Base-by-base conservation (phyloP, 1,140 invertebrate genomes). In the Drosophila repletoides region DNA sequence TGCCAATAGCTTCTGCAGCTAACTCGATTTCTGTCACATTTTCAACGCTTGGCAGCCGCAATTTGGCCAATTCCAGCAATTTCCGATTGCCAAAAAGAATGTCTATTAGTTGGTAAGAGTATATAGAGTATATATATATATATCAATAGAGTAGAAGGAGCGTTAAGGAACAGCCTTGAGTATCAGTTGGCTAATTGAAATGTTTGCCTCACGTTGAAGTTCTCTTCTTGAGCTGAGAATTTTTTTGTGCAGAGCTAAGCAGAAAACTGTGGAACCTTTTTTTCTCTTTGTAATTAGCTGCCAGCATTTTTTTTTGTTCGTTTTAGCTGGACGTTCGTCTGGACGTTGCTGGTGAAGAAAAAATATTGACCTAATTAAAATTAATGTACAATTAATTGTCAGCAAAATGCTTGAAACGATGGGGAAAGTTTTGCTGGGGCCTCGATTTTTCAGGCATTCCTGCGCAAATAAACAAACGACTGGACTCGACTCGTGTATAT, bases 331-430 rank as follows among this genome's bases (percentile, higher is more conserved):
- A 6, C 14, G 49, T 15, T 40, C 22, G 28, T 21, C 21, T 34
- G 43, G 1, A 21, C 31, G 2, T 19, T 5, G 6, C 31, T 34
- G 1, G 17, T 7, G 12, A 19, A 9, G 10, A 53, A 53, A 26
- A 53, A 60, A 65, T 72, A 63, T 75, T 69, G 66, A 31, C 24
- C 52, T 75, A 86, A 86, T 86, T 86, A 72, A 72, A 79, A 75
- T 65, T 83, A 79, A 84, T 79, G 71, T 45, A 75, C 67, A 86
- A 68, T 86, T 74, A 83, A 79, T 84, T 79, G 74, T 84, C 65
- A 64, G 72, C 53, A 70, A 76, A 67, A 61, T 53, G 58, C 46
- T 45, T 21, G 10, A 10, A 10, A 28, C 24, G n/a, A n/a, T 10
- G n/a, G 9, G 12, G 14, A 19, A 38, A 4, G 9, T 49, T 19